Conservation (phyloP, 2,113 vertebrate genomes). For the Rhodinocichla rosea region DNA sequence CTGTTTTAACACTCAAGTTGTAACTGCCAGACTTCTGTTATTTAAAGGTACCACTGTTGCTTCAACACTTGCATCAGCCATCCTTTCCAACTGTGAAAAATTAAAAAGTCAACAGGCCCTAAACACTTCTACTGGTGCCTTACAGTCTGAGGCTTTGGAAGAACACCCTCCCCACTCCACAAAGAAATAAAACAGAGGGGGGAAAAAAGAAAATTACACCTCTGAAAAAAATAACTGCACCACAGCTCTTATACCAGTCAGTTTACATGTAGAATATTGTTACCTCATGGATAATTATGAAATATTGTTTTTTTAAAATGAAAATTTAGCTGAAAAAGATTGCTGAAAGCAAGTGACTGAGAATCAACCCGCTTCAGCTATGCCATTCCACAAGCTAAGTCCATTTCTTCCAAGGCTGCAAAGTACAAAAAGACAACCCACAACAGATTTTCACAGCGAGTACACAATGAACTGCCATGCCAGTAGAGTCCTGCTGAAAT, state of each 20-base stretch:
- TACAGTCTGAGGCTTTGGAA: not conserved
- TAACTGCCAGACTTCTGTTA: not conserved
- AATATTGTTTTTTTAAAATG: not conserved
- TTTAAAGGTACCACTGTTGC: not conserved
- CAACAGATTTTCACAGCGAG: not conserved
- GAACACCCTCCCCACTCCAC: not conserved
- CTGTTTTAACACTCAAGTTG: not conserved
- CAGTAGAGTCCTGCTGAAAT: not conserved
- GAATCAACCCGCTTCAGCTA: not conserved
- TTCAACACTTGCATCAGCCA: not conserved
- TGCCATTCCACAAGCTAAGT: not conserved
- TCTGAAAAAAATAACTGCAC: not conserved
- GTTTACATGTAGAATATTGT: not conserved
- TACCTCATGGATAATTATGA: not conserved
- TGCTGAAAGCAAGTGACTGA: not conserved
- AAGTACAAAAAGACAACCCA: not conserved
- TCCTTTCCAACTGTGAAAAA: not conserved
- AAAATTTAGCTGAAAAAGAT: not conserved
- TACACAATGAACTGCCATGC: not conserved
- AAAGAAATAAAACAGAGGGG: not conserved
- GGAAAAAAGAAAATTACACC: not conserved
- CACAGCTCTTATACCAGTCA: not conserved
- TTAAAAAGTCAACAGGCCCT: not conserved
- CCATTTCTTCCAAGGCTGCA: not conserved
- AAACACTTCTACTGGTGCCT: not conserved